Evolutionary conservation across 2,113 vertebrate genomes (phyloP).

Genomic region (Megaceryle maxima): DNA sequence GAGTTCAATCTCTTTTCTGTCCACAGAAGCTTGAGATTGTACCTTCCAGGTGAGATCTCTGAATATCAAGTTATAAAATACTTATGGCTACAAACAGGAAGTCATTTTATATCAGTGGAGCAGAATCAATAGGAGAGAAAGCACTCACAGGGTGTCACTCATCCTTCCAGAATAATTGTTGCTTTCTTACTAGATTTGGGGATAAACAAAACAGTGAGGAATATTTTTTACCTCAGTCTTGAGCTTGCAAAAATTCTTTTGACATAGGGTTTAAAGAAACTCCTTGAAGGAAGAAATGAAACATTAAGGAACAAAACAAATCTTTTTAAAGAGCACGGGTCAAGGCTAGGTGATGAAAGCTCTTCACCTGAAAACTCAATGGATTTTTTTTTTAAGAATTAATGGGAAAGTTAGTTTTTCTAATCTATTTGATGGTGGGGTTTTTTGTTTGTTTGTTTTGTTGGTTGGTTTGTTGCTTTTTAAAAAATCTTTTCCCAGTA

Average conservation of each 20-base stretch:
- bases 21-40: background rate
- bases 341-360: background rate
- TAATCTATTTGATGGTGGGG: background rate
- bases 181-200: background rate
- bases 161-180: background rate
- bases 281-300: background rate
- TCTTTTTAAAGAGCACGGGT: background rate
- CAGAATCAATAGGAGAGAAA: background rate
- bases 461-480: too few species aligned
- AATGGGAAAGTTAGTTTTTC: background rate
- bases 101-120: background rate
- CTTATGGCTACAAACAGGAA: background rate
- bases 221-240: background rate
- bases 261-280: background rate
- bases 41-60: background rate
- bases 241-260: background rate
- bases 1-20: background rate
- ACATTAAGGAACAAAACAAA: background rate
- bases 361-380: background rate
- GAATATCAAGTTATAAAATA: background rate
- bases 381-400: background rate
- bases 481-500: background rate
- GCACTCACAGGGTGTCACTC: background rate
- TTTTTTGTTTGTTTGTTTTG: background rate
- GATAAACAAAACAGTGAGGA: background rate